Evolutionary conservation across 1,140 invertebrate genomes (phyloP), one percentile per base, ranked within the genome.

Genomic region (Bursaphelenchus mucronatus): DNA sequence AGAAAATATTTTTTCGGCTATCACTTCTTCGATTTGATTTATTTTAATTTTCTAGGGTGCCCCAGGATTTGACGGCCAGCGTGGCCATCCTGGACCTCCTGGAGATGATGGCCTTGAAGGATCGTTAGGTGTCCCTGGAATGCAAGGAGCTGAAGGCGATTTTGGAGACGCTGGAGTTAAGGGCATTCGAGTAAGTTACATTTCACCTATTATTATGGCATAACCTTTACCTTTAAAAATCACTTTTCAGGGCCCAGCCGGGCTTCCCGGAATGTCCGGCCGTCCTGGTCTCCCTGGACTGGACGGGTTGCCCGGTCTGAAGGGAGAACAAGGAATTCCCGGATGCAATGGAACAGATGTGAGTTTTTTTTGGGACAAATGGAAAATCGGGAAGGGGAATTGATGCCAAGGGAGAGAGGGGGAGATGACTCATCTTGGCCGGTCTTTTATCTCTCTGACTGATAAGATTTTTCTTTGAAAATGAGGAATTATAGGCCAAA

Each of bases 281-380:
- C 66, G 76, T 46, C 58, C 43, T 17, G 64, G 66, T 57, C 46
- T 76, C 5, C 67, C 66, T n/a, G 73, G 73, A n/a, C 47, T 80
- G 45, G 78, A 80, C 61, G 78, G 78, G 52, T 51, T 77, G 45
- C 72, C 79, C 15, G 78, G 78, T 13, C 11, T 76, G n/a, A 77
- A 74, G 56, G 78, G 79, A 53, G 74, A 77, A 51, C 69, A 61
- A 40, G 52, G 78, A 41, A 68, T 75, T 45, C 79, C 79, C 58
- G 78, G 78, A 46, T 80, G 78, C 64, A 80, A 80, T 55, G 78
- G 78, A 69, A 80, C 78, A 15, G 78, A 80, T 69, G 77, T 79
- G 62, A 81, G 66, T 69, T 45, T 41, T 66, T 68, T 66, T 67
- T 41, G 19, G 57, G 17, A 46, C 7, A 39, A 67, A 46, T 52